phyloP scores from a whole-genome alignment of 2,888 invertebrate genomes.

The Halictus quadricinctus region DNA sequence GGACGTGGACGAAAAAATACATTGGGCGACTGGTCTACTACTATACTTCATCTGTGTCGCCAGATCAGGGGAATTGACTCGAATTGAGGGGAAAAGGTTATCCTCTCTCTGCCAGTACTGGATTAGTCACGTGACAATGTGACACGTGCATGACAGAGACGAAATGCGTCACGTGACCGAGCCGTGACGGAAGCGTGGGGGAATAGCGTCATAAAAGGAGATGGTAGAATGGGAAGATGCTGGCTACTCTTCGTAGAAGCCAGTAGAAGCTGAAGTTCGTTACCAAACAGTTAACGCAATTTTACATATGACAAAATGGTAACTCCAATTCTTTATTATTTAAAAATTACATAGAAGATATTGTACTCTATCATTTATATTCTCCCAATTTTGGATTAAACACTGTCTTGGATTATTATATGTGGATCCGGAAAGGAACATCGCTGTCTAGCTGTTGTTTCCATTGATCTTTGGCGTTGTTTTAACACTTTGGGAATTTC shows the following conservation, averaged over 20 bases:
- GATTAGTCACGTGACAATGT: neutral
- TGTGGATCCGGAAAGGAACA: no score
- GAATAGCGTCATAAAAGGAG: neutral
- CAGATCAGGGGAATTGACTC: neutral
- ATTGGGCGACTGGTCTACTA: no score
- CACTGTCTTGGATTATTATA: neutral
- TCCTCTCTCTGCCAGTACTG: neutral
- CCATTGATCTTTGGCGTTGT: no score
- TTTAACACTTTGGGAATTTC: no score
- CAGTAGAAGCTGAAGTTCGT: neutral
- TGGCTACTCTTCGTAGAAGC: constrained; percentile 2
- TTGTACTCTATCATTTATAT: neutral
- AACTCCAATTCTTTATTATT: neutral
- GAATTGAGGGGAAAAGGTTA: neutral
- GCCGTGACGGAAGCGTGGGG: no score
- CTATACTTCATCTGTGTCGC: no score
- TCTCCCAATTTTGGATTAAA: neutral
- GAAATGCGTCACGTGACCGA: no score
- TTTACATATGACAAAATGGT: neutral
- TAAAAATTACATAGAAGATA: neutral
- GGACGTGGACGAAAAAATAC: no score
- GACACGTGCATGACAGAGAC: no score
- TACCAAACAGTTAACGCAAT: no score
- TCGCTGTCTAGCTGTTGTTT: no score
- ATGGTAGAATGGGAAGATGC: no score